Evolutionary conservation across 2,797 vertebrate genomes (phyloP).

Genomic region (Sphaeramia orbicularis): DNA sequence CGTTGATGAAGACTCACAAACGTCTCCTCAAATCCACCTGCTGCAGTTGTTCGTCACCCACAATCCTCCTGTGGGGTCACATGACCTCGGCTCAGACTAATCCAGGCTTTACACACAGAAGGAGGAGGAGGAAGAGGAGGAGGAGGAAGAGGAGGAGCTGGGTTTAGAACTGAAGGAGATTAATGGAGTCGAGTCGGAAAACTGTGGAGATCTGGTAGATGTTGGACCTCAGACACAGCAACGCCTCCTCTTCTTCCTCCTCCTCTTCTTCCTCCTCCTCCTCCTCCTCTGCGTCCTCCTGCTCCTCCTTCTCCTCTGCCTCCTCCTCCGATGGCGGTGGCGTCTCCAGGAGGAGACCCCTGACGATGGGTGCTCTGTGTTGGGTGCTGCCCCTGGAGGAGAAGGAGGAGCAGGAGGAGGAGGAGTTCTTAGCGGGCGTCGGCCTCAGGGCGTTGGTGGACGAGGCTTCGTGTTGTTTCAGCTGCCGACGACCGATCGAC

Average conservation of each 20-base stretch:
- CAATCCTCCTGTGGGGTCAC: conserved; percentile 41
- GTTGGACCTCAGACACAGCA: conserved; percentile 45
- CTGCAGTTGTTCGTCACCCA: conserved; percentile 50
- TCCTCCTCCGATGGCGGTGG: neutral
- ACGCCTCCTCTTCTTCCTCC: too few species aligned
- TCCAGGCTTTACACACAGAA: conserved; percentile 58
- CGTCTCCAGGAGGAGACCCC: conserved; percentile 26
- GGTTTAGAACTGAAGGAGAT: conserved; percentile 38
- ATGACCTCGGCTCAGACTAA: conserved; percentile 61
- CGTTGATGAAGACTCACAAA: too few species aligned
- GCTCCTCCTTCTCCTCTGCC: neutral
- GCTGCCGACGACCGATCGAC: conserved; percentile 15
- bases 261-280: neutral
- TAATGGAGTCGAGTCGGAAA: conserved; percentile 32
- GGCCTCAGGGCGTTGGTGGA: conserved; percentile 55
- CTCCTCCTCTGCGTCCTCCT: neutral
- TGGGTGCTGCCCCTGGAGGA: conserved; percentile 73
- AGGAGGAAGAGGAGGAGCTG: too few species aligned
- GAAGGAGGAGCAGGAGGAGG: conserved; percentile 52
- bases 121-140: too few species aligned
- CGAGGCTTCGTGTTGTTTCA: conserved; percentile 44
- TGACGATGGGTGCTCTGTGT: conserved; percentile 72
- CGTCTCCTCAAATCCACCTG: neutral
- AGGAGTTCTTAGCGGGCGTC: neutral
- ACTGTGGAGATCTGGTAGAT: conserved; percentile 9